Conservation (phyloP, 2,113 vertebrate genomes). For the Ceyx cyanopectus region DNA sequence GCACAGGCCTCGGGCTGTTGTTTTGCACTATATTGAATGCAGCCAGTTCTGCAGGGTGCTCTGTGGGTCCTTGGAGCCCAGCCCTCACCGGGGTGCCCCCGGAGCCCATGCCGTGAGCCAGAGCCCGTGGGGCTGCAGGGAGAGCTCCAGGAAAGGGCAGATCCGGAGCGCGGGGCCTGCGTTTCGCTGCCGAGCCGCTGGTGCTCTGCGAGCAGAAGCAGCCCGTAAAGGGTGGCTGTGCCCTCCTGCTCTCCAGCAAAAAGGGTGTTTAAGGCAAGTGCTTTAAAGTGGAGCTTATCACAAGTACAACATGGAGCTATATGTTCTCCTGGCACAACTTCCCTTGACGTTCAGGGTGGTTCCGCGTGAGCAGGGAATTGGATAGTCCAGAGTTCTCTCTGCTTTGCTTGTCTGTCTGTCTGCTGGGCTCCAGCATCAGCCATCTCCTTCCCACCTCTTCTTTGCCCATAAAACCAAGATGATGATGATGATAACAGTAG, state of each 20-base stretch:
- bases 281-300: slow-evolving; percentile 36
- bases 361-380: not conserved
- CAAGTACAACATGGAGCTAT: slow-evolving; percentile 19
- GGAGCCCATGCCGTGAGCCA: fast-evolving
- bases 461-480: not conserved
- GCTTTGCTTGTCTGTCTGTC: not conserved
- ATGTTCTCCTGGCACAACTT: slow-evolving; percentile 14
- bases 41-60: slow-evolving; percentile 7
- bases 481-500: not conserved
- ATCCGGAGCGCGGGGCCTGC: not conserved
- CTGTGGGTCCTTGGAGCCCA: not conserved
- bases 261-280: not conserved
- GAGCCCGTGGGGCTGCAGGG: not conserved
- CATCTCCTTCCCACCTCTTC: slow-evolving; percentile 9
- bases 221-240: not conserved
- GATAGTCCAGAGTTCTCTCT: not conserved
- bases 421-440: not conserved
- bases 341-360: not conserved
- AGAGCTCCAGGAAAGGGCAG: not conserved
- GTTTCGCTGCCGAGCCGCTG: fast-evolving
- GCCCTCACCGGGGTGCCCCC: too few relatives aligned
- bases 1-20: not conserved
- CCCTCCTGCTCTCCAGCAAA: not conserved
- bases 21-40: slow-evolving; percentile 74
- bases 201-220: not conserved